Evolutionary conservation across 2,113 vertebrate species (phyloP).

Genomic region (Vulpes lagopus): DNA sequence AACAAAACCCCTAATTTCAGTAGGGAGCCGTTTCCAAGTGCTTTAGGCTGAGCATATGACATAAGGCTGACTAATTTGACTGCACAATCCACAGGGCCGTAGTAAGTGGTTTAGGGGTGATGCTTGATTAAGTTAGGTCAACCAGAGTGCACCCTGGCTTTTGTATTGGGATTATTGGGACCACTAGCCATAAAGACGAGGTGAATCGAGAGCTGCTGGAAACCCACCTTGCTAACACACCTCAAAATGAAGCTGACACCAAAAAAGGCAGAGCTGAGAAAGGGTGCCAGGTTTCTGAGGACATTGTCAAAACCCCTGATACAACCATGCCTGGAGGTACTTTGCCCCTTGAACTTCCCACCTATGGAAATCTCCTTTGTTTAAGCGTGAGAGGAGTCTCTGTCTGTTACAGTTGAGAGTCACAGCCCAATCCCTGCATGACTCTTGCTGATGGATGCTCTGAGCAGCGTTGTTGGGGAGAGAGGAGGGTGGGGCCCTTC

Average conservation of each 20-base stretch:
- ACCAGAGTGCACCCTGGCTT: background rate
- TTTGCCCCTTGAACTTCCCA: background rate
- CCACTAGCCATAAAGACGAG: background rate
- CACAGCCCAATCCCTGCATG: background rate
- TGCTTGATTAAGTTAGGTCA: background rate
- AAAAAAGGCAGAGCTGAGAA: slow-evolving; percentile 1
- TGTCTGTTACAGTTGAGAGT: background rate
- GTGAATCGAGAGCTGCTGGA: background rate
- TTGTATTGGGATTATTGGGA: slow-evolving; percentile 18
- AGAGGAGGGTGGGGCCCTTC: background rate
- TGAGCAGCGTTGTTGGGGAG: background rate
- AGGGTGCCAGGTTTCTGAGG: background rate
- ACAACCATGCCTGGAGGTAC: background rate
- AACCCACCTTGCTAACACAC: background rate
- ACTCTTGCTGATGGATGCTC: background rate
- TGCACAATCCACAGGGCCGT: background rate
- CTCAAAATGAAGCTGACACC: slow-evolving; percentile 4
- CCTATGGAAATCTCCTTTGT: background rate
- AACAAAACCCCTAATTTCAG: background rate
- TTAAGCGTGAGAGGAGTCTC: background rate
- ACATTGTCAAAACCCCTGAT: background rate
- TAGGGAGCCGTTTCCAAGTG: background rate
- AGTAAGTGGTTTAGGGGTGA: background rate
- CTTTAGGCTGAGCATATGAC: background rate
- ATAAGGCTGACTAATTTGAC: background rate